Evolutionary conservation across 2,113 vertebrate species (phyloP), one percentile per base, ranked within the genome.

Genomic region (Lepus americanus): DNA sequence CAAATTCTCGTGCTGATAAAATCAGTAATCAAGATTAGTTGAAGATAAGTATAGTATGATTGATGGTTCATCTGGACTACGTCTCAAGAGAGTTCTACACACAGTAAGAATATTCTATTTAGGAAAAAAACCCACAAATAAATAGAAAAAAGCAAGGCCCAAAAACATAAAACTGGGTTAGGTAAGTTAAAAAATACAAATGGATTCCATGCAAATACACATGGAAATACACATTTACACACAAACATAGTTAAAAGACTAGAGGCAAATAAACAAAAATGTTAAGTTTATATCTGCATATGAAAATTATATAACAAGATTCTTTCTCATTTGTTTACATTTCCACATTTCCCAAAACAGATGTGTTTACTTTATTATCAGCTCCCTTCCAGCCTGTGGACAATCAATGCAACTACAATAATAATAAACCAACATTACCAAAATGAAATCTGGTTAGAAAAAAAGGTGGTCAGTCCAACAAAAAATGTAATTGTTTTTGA

Each of bases 91-190:
- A 92, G n/a, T 33, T 82, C 49, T 36, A 96, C 74, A 92, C 20
- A 96, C 74, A 96, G 81, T 88, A 31, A 94, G 64, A 95, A 90
- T 53, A 92, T 73, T 96, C 59, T 92, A 90, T 72, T 85, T 72
- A 93, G 66, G 29, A 92, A 91, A 66, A 89, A 89, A 70, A 64
- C 1, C 6, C 44, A 44, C 3, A 16, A 73, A 39, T n/a, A 69
- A 64, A 5, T 76, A 33, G 36, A 80, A 87, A 64, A 23, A 70
- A 66, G 44, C 17, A 70, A 44, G 20, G 9, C 36, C 63, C 17
- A 55, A 87, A 88, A 72, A 51, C 67, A 39, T 44, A 70, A 84
- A 79, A 78, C 13, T 9, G 94, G 33, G 33, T 94, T 94, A 95
- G 78, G 67, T 72, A 92, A 85, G 70, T 91, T 93, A 93, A 93